Evolutionary conservation across 2,888 invertebrate species (phyloP).

Genomic region (Hoplodrina blanda): DNA sequence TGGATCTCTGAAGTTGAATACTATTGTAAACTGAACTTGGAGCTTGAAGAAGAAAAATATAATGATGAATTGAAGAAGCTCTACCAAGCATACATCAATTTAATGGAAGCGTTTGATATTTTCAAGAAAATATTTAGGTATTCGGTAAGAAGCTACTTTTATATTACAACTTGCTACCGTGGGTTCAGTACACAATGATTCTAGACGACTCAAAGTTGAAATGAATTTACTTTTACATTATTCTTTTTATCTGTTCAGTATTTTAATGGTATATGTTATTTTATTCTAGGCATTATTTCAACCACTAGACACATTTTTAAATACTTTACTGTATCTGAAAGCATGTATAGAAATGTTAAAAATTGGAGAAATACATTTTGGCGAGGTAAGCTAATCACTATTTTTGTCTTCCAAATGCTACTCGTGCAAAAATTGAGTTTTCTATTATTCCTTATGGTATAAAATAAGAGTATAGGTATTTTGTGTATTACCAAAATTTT

Average conservation of each 20-base stretch:
- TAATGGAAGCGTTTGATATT: slow-evolving; percentile 9
- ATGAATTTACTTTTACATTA: too few species aligned
- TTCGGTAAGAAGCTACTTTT: background rate
- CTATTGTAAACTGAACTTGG: background rate
- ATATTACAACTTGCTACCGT: too few species aligned
- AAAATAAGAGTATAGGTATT: too few species aligned
- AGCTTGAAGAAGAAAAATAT: slow-evolving; percentile 3
- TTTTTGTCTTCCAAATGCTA: too few species aligned
- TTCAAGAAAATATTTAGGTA: slow-evolving; percentile 8
- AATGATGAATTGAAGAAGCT: background rate
- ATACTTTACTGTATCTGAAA: slow-evolving; percentile 1
- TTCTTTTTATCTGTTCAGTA: too few species aligned
- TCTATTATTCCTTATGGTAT: too few species aligned
- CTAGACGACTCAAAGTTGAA: too few species aligned
- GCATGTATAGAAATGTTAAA: background rate
- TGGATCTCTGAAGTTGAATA: slow-evolving; percentile 7
- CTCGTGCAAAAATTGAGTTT: too few species aligned
- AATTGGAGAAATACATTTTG: background rate
- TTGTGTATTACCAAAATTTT: too few species aligned
- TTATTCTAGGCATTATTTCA: slow-evolving; percentile 3
- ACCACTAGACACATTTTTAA: slow-evolving; percentile 5
- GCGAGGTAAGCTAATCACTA: background rate
- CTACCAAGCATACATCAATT: slow-evolving; percentile 7
- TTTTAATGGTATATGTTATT: background rate
- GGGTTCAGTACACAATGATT: too few species aligned